Base-by-base conservation (phyloP, 2,797 vertebrate genomes). In the Pseudochaenichthys georgianus region DNA sequence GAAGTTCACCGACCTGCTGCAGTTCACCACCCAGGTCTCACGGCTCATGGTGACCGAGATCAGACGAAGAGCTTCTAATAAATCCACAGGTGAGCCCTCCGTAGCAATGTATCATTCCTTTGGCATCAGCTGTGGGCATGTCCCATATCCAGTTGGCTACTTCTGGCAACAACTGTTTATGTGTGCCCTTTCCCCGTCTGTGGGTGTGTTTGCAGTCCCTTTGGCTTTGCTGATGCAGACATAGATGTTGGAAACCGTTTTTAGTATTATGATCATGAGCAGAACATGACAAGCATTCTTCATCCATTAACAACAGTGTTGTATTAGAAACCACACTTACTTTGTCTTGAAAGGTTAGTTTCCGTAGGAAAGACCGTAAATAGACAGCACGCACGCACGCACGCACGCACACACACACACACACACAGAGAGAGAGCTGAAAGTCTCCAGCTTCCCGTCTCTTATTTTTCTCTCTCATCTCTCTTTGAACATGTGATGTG, bases 1-100 rank as follows among this genome's bases (percentile, higher is more conserved):
- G 91, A 99, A 99, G 87, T 99, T 99, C 91, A 96, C 97, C 9
- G 98, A 99, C 92, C 96, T 99, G 88, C 96, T 99, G 80, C 98
- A 99, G 93, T 99, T 99, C 94, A 99, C 98, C 89, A 99, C 98
- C 51, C 98, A 99, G 94, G 98, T 99, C 62, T 99, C 98, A 55
- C 95, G 98, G 55, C 88, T 99, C 76, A 99, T 99, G 98, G 98
- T 99, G 92, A 99, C 98, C 0, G 98, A 99, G 94, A 99, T 99
- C 94, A 95, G 98, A 81, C 94, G 98, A 64, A 95, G 98, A 90
- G 98, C 98, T 13, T 99, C 98, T 0, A 99, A 99, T 85, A 99
- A 99, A 87, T 99, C 98, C 68, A 99, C 98, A 96, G 98, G 98
- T 99, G 93, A 75, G 86, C 6, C 19, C 16, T n/a, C 31, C n/a